Evolutionary conservation across 2,113 vertebrate species (phyloP).

Genomic region (Solea senegalensis): DNA sequence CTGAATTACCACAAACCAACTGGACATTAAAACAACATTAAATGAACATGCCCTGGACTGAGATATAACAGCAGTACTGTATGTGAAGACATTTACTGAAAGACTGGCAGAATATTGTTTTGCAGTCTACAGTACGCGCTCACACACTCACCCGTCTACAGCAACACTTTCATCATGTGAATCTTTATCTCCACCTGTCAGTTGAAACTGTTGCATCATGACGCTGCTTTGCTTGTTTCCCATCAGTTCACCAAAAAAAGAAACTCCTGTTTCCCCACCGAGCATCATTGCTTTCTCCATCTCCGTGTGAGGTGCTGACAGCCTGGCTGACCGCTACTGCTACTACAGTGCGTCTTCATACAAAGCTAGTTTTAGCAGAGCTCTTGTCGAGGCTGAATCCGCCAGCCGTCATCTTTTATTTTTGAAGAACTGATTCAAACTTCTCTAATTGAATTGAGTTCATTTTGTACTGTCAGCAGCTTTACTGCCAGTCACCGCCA

Average conservation of each 20-base stretch:
- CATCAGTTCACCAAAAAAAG: not conserved
- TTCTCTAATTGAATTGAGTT: slow-evolving; percentile 42
- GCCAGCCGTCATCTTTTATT: slow-evolving; percentile 20
- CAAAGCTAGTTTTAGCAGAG: slow-evolving; percentile 6
- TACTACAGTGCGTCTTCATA: not conserved
- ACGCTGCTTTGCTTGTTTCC: slow-evolving; percentile 19
- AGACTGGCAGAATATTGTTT: not conserved
- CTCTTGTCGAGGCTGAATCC: slow-evolving; percentile 36
- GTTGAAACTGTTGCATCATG: slow-evolving; percentile 48
- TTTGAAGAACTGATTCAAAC: slow-evolving; percentile 50
- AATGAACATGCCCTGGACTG: not conserved
- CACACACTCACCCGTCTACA: slow-evolving; percentile 1
- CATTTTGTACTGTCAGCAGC: slow-evolving; percentile 59
- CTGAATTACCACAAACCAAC: no score
- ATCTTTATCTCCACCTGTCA: slow-evolving; percentile 23
- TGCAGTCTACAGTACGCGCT: not conserved
- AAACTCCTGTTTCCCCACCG: not conserved
- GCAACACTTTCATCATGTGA: slow-evolving; percentile 51
- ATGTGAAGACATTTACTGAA: not conserved
- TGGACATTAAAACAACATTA: no score
- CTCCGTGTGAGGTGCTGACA: slow-evolving; percentile 33
- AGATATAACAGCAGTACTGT: not conserved
- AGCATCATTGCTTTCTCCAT: slow-evolving; percentile 1
- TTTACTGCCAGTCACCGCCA: slow-evolving; percentile 9
- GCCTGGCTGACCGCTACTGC: slow-evolving; percentile 22